Base-by-base conservation (phyloP, 2,888 invertebrate species). In the Eilema griseolum region DNA sequence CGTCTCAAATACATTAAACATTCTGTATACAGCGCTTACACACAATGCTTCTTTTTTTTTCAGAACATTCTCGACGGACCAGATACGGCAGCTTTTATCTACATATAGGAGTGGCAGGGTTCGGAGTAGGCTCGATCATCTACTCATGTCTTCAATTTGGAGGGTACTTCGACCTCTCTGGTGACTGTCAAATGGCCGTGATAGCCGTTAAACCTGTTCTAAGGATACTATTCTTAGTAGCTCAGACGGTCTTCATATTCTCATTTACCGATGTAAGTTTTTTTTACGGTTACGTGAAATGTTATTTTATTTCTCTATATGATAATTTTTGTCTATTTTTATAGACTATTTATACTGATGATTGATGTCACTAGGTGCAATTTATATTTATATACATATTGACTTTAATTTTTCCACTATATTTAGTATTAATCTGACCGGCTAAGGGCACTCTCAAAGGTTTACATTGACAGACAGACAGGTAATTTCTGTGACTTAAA, bases 241-340 rank as follows among this genome's bases (percentile, higher is more conserved):
- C 96, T 62, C 97, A 97, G 88, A 96, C 97, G 71, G 96, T 97
- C 83, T 97, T 97, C 86, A 96, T 97, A 81, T 97, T 97, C 87
- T 96, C 97, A 5, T 97, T 97, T 82, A 96, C 96, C 60, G 96
- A 97, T 90, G 97, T 97, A 88, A 94, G 95, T 90, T 70, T 28
- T 67, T 41, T 24, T 28, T 60, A 26, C 23, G 3, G 23, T 26
- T 37, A n/a, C 20, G 12, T 52, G 23, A 0, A 14, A 20, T 52
- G 28, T 31, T 31, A 56, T n/a, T 59, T 31, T 31, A 56, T n/a
- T 26, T 12, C 3, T 59, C 12, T 24, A 59, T n/a, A 14, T 37
- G 16, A 41, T 4, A 2, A 41, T 16, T 14, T 41, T 16, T 41
- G 16, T 41, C 41, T 0, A 33, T 1, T 33, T 33, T n/a, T n/a